A percentile compares a stretch with the other conserved stretches of the same genome.
Conservation (phyloP, 1,140 invertebrate species). For the Drosophila santomea region DNA sequence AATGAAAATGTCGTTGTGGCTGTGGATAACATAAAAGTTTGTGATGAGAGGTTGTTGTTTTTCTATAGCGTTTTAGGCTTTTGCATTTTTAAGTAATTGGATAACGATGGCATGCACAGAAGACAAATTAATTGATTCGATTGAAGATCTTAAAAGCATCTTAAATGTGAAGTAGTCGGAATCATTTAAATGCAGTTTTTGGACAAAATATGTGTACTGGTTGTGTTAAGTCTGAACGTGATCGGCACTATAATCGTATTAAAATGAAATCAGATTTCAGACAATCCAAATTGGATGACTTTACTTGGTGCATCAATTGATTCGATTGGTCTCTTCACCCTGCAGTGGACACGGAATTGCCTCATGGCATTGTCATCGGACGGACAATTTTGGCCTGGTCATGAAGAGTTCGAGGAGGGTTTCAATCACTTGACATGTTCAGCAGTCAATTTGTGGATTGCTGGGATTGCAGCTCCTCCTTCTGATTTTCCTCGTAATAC, state of each 20-base stretch:
- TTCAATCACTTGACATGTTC: slow-evolving; percentile 55
- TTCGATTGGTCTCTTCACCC: slow-evolving; percentile 28
- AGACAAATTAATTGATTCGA: background rate
- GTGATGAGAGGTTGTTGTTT: slow-evolving; percentile 16
- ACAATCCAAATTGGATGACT: slow-evolving; percentile 8
- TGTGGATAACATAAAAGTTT: slow-evolving; percentile 13
- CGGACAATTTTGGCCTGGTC: slow-evolving; percentile 5
- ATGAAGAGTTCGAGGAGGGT: slow-evolving; percentile 1
- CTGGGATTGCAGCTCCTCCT: slow-evolving; percentile 16
- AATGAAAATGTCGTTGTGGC: slow-evolving; percentile 40
- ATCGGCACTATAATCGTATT: background rate
- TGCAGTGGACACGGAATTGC: background rate
- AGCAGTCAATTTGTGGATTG: slow-evolving; percentile 49
- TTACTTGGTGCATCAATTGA: slow-evolving; percentile 5
- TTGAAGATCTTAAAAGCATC: too few relatives aligned
- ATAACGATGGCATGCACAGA: slow-evolving; percentile 8
- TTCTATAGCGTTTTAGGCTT: slow-evolving; percentile 5
- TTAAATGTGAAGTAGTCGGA: too few relatives aligned
- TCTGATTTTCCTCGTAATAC: slow-evolving; percentile 16
- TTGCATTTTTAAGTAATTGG: slow-evolving; percentile 14
- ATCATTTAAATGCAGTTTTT: background rate
- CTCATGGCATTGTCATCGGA: slow-evolving; percentile 7
- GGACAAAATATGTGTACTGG: background rate
- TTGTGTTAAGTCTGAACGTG: background rate
- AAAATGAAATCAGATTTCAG: slow-evolving; percentile 3